Evolutionary conservation across 2,113 vertebrate genomes (phyloP).

Genomic region (Uria lomvia): DNA sequence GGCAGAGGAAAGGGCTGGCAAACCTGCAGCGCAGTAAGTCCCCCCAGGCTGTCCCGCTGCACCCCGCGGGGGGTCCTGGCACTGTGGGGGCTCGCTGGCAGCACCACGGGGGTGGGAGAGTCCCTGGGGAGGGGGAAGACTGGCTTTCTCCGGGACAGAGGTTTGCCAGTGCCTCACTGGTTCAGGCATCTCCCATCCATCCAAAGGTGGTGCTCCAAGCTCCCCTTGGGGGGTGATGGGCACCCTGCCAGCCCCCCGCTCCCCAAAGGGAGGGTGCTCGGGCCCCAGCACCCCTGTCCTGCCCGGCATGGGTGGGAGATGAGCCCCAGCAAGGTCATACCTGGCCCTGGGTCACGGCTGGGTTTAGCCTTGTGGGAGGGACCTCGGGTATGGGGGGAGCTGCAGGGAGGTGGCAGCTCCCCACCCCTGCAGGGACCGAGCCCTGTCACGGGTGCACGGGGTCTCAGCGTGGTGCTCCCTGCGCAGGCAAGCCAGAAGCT

Average conservation of each 20-base stretch:
- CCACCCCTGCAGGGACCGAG: neutral
- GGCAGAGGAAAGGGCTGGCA: neutral
- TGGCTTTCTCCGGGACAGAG: rapidly evolving
- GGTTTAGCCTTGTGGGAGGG: neutral
- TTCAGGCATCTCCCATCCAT: neutral
- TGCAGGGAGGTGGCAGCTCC: neutral
- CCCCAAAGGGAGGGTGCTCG: neutral
- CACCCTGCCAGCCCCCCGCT: neutral
- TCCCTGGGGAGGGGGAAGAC: rapidly evolving
- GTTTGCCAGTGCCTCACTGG: rapidly evolving
- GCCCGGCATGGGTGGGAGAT: neutral
- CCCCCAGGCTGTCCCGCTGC: rapidly evolving
- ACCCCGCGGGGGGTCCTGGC: neutral
- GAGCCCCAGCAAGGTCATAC: neutral
- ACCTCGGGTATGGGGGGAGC: no score
- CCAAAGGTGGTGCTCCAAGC: rapidly evolving
- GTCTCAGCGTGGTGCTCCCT: rapidly evolving
- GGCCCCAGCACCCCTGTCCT: neutral
- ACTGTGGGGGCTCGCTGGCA: neutral
- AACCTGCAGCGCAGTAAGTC: neutral
- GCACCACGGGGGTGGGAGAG: neutral
- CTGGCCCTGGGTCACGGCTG: neutral
- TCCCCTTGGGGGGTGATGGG: neutral
- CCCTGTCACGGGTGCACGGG: rapidly evolving
- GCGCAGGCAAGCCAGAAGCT: rapidly evolving